Evolutionary conservation across 1,140 invertebrate genomes (phyloP), one percentile per base, ranked within the genome.

Genomic region (Acarapis woodi): DNA sequence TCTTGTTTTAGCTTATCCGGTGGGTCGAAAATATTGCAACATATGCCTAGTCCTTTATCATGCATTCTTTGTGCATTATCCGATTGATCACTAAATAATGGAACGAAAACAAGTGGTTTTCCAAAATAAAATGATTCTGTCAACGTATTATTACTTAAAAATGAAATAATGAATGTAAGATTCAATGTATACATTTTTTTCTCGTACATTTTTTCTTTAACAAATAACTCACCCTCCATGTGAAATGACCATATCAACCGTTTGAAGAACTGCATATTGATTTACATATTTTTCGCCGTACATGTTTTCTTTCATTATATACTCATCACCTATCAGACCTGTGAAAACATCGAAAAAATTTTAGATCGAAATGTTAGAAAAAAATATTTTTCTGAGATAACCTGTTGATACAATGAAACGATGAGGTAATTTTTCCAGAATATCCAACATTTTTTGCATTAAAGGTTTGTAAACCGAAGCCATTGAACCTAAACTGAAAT

Each of bases 241-340:
- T 22, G 47, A 47, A 14, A 53, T 45, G 32, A 51, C 49, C 5
- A 49, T 18, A 38, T 43, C 41, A 35, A 34, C 29, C 10, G 23
- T 6, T 9, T 29, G 41, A 5, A 42, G 9, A 22, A 42, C 21
- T 20, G 14, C 22, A 12, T 18, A 2, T 32, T 42, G 41, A 14
- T 26, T 26, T 12, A 42, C 22, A 22, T 21, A 23, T 14, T 4
- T 5, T 25, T 28, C 41, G 21, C 41, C 41, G 30, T 21, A 42
- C n/a, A 25, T 19, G 20, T 42, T 42, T 0, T 42, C 40, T 16
- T 38, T 12, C 40, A 39, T 21, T 19, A 36, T 24, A 15, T 38
- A 38, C 15, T 39, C 9, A 6, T 23, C 38, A 10, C 12, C 16
- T 14, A 4, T 4, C 8, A n/a, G 9, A 18, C n/a, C n/a, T n/a